phyloP scores from a whole-genome alignment of 2,888 invertebrate genomes.

The Sicus ferrugineus region DNA sequence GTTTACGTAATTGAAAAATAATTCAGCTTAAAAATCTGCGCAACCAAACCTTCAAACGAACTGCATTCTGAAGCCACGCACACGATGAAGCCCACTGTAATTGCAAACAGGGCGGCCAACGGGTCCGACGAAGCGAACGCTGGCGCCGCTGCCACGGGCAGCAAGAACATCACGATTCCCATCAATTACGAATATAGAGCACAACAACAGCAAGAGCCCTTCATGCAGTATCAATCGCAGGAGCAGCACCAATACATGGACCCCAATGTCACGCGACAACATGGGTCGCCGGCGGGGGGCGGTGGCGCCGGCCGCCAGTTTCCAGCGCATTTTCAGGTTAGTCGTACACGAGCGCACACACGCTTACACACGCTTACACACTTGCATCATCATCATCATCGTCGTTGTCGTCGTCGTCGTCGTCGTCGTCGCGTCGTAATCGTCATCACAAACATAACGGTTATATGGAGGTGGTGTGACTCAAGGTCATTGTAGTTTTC shows the following conservation, averaged over 20 bases:
- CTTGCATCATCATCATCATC: too few species aligned
- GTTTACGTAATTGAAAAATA: not conserved
- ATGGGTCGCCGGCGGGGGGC: slow-evolving; percentile 40
- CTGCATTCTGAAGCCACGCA: not conserved
- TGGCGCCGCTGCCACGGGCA: slow-evolving; percentile 29
- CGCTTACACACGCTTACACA: not conserved
- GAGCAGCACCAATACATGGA: slow-evolving; percentile 40
- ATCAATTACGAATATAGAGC: slow-evolving; percentile 51
- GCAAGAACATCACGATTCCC: slow-evolving; percentile 53
- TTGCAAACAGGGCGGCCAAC: slow-evolving; percentile 49
- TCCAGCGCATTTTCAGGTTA: slow-evolving; percentile 47
- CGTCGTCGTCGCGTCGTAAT: too few species aligned
- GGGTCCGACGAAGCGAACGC: slow-evolving; percentile 36
- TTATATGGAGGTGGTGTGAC: not conserved
- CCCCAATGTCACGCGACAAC: slow-evolving; percentile 35
- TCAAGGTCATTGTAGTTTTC: slow-evolving; percentile 20
- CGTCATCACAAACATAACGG: not conserved
- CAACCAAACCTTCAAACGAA: not conserved
- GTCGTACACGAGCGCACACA: slow-evolving; percentile 28
- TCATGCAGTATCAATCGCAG: slow-evolving; percentile 34
- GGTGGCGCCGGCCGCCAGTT: slow-evolving; percentile 51
- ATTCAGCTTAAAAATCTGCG: not conserved
- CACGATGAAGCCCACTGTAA: slow-evolving; percentile 61
- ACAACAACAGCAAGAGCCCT: slow-evolving; percentile 30
- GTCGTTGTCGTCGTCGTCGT: too few species aligned